phyloP scores from a whole-genome alignment of 2,888 invertebrate species.

The Microchrysa polita region DNA sequence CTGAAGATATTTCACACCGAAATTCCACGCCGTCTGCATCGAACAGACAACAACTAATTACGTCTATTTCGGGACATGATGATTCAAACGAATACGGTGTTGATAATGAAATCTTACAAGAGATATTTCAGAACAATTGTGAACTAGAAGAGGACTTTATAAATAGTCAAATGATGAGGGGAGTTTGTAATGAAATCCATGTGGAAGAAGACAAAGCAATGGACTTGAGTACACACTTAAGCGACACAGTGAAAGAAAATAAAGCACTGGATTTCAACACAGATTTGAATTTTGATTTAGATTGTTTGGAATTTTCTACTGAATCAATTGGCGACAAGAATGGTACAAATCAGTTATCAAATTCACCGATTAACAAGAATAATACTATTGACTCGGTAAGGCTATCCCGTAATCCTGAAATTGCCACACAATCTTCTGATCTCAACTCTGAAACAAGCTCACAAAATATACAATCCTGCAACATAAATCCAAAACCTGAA shows the following conservation, averaged over 20 bases:
- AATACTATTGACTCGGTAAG: neutral
- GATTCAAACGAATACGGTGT: neutral
- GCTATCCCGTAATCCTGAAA: neutral
- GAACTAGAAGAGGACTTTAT: conserved; percentile 31
- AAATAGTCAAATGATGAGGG: conserved; percentile 28
- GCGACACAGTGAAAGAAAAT: too few relatives aligned
- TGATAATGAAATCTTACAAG: conserved; percentile 1
- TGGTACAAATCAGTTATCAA: too few relatives aligned
- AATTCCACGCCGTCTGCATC: neutral
- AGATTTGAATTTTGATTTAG: too few relatives aligned
- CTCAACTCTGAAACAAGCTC: too few relatives aligned
- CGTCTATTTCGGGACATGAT: conserved; percentile 1
- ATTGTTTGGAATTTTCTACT: too few relatives aligned
- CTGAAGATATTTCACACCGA: neutral
- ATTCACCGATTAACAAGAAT: too few relatives aligned
- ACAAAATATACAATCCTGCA: too few relatives aligned
- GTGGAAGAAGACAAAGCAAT: neutral
- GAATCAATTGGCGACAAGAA: too few relatives aligned
- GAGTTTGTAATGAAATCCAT: neutral
- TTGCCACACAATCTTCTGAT: too few relatives aligned
- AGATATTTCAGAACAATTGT: conserved; percentile 12
- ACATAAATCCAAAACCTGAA: too few relatives aligned
- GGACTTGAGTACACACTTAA: too few relatives aligned
- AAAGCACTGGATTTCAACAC: too few relatives aligned
- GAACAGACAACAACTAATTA: neutral